These are phyloP conservation scores for Martes martes DNA, from an alignment of 2,113 vertebrate species.

Conservation along the genomic window DNA sequence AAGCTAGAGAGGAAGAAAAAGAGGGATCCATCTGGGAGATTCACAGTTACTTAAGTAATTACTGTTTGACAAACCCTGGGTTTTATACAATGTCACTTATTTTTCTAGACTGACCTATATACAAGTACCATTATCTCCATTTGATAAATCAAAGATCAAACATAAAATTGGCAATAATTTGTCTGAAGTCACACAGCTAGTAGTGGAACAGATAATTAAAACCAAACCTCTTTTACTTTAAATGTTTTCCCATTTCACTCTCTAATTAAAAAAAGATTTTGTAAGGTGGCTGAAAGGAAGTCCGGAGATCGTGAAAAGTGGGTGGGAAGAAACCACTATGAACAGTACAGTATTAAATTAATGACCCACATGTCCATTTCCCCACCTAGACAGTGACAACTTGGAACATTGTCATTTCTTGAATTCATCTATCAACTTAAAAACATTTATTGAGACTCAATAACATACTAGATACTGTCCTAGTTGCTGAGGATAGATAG, in stretches of 20 bases:
- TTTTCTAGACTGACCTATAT: background rate
- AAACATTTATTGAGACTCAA: background rate
- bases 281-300: background rate
- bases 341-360: background rate
- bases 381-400: background rate
- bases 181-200: background rate
- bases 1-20: background rate
- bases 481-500: background rate
- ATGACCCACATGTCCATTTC: background rate
- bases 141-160: conserved; percentile 29
- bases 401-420: background rate
- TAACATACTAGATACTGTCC: background rate
- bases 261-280: background rate
- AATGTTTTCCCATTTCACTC: background rate
- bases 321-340: background rate
- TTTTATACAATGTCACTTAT: conserved; percentile 14
- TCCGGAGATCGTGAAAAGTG: background rate
- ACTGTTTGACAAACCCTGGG: background rate
- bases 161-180: background rate
- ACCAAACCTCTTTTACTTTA: background rate
- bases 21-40: background rate
- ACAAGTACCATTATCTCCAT: background rate
- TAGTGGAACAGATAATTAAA: conserved; percentile 30
- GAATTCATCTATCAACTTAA: background rate
- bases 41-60: background rate